These are phyloP conservation scores for Thereva nobilitata DNA, from an alignment of 2,888 invertebrate genomes.

Conservation along the genomic window DNA sequence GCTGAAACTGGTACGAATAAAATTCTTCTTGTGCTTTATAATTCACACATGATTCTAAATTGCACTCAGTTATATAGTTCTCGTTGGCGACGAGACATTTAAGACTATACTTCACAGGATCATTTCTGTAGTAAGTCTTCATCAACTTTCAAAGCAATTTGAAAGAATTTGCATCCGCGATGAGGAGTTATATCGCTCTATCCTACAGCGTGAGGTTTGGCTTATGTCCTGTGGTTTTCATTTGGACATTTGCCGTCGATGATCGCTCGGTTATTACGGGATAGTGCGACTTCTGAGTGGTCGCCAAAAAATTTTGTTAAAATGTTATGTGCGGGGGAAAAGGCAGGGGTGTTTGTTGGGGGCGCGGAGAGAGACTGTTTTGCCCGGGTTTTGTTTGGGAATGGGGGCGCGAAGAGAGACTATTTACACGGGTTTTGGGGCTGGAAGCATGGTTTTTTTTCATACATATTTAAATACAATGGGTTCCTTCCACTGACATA, in stretches of 20 bases:
- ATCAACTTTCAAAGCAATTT: conserved; percentile 60
- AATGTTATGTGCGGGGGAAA: too few species aligned
- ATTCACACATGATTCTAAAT: too few species aligned
- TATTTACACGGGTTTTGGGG: too few species aligned
- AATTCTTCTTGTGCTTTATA: too few species aligned
- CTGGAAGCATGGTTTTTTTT: too few species aligned
- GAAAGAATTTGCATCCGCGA: conserved; percentile 62
- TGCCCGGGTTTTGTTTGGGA: too few species aligned
- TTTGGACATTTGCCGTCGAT: conserved; percentile 48
- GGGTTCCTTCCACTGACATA: too few species aligned
- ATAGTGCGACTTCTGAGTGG: conserved; percentile 53
- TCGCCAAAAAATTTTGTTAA: conserved; percentile 3
- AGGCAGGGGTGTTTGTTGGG: too few species aligned
- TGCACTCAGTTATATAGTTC: background rate
- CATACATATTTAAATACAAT: too few species aligned
- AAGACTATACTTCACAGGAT: conserved; percentile 67
- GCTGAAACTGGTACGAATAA: too few species aligned
- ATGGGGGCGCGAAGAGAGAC: too few species aligned
- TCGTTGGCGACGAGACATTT: conserved; percentile 34
- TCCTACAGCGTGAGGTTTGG: conserved; percentile 61
- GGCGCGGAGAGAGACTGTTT: too few species aligned
- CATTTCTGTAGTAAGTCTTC: conserved; percentile 71
- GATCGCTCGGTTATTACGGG: conserved; percentile 50
- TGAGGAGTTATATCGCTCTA: conserved; percentile 63
- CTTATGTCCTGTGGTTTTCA: conserved; percentile 43